phyloP scores from a whole-genome alignment of 2,888 invertebrate species.

The Torymus auratus region DNA sequence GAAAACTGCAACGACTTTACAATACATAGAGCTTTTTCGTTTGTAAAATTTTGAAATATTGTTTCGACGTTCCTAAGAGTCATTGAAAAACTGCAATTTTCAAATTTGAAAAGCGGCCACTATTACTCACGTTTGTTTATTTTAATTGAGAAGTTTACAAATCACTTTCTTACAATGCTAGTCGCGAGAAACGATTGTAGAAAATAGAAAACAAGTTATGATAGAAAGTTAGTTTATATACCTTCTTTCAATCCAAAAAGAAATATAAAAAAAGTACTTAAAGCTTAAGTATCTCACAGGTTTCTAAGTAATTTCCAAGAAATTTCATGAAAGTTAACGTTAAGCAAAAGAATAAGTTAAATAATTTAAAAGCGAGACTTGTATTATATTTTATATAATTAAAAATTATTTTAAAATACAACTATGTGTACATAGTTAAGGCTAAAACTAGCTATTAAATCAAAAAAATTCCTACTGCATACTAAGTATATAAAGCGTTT shows the following conservation, averaged over 20 bases:
- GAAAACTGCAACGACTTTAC: too few relatives aligned
- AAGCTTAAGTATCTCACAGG: constrained; percentile 28
- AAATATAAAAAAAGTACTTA: constrained; percentile 42
- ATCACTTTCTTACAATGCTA: constrained; percentile 9
- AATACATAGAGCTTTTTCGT: too few relatives aligned
- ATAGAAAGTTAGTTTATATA: background rate
- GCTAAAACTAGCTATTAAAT: constrained; percentile 39
- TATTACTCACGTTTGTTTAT: too few relatives aligned
- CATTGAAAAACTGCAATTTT: too few relatives aligned
- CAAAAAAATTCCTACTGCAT: constrained; percentile 40
- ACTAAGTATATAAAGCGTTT: constrained; percentile 24
- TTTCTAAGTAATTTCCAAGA: background rate
- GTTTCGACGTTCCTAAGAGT: too few relatives aligned
- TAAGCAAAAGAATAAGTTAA: background rate
- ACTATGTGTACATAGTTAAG: constrained; percentile 24
- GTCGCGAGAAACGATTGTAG: constrained; percentile 21
- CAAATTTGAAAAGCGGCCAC: too few relatives aligned
- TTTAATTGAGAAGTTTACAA: background rate
- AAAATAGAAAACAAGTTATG: background rate
- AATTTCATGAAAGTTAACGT: background rate
- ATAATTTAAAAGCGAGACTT: constrained; percentile 48
- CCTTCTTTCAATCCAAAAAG: background rate
- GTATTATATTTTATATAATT: constrained; percentile 10
- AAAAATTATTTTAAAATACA: constrained; percentile 11
- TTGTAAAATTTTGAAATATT: too few relatives aligned